Percentiles rank a stretch among this genome's conserved stretches.
Conservation (phyloP, 2,113 vertebrate species). For the Microcebus murinus region DNA sequence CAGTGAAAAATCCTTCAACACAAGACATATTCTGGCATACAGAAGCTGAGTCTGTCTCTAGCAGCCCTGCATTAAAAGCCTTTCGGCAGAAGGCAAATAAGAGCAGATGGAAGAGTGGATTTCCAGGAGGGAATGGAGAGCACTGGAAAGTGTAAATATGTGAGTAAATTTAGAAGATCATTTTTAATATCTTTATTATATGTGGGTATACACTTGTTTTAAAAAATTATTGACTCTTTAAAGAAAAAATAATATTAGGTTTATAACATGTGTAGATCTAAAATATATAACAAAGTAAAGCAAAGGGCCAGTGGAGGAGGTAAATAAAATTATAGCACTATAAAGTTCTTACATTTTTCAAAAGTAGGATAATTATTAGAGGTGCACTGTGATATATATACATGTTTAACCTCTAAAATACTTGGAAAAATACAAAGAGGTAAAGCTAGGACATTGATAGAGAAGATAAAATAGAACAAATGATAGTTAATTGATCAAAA, state of each 20-base stretch:
- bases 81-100: neutral
- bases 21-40: neutral
- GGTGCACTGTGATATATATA: neutral
- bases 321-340: neutral
- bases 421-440: conserved; percentile 1
- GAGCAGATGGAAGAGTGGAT: neutral
- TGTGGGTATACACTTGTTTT: neutral
- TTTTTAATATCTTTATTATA: neutral
- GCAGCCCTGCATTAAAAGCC: neutral
- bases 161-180: neutral
- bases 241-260: neutral
- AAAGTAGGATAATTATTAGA: neutral
- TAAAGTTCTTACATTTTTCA: neutral
- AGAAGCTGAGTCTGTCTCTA: neutral
- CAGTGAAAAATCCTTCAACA: neutral
- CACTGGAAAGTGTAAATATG: neutral
- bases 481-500: neutral
- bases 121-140: neutral
- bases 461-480: neutral
- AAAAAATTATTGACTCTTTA: neutral
- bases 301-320: neutral
- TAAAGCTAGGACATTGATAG: neutral
- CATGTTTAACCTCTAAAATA: neutral
- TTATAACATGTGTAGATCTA: neutral
- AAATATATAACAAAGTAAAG: neutral